A percentile compares a stretch with the other conserved stretches of the same genome.
Conservation (phyloP, 2,113 vertebrate species). For the Zootoca vivipara region DNA sequence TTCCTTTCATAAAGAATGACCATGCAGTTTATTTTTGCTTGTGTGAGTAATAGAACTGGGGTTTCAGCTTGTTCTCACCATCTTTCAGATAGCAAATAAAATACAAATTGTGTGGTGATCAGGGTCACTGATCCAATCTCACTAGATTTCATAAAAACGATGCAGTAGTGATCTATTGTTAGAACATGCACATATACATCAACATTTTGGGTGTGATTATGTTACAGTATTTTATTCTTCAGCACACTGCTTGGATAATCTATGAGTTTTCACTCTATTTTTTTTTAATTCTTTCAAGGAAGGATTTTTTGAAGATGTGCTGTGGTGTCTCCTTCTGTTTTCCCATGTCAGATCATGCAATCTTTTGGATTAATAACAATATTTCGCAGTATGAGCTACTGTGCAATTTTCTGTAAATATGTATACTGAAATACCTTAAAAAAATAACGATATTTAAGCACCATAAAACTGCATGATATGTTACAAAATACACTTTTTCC, state of each 20-base stretch:
- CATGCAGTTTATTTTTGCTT: background rate
- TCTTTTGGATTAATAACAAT: background rate
- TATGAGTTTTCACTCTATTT: background rate
- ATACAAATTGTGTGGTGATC: background rate
- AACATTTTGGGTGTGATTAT: too few species aligned
- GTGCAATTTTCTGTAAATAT: too few species aligned
- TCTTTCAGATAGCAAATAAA: background rate
- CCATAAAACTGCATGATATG: too few species aligned
- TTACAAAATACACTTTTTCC: too few species aligned
- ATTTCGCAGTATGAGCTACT: too few species aligned
- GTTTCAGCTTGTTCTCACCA: background rate
- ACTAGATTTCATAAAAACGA: background rate
- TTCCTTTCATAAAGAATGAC: conserved; percentile 11
- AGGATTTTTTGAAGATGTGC: background rate
- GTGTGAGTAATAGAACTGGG: background rate
- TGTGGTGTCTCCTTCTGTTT: background rate
- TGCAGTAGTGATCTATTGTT: background rate
- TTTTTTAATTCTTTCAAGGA: too few species aligned
- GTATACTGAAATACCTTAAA: too few species aligned
- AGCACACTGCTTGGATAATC: background rate
- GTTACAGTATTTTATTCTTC: too few species aligned
- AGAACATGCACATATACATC: background rate
- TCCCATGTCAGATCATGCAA: background rate
- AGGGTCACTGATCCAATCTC: background rate
- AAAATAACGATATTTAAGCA: too few species aligned